Percentiles rank a stretch among this genome's conserved stretches.
Evolutionary conservation across 2,888 invertebrate species (phyloP).

Genomic region (Hirtodrosophila confusa): DNA sequence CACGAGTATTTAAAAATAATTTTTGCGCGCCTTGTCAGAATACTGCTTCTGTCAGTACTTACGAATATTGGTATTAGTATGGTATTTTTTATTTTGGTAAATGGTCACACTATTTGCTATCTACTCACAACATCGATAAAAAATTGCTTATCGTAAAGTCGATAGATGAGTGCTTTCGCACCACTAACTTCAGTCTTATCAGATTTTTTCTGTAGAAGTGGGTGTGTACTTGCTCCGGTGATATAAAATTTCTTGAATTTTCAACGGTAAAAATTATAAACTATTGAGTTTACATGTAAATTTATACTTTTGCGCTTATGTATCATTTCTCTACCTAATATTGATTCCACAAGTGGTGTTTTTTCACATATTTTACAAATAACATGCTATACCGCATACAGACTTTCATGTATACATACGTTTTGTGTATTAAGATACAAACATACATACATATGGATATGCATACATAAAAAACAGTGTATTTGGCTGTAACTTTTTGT

Average conservation of each 20-base stretch:
- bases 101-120: constrained; percentile 23
- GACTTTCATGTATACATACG: neutral
- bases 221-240: constrained; percentile 38
- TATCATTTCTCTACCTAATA: too few species aligned
- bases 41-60: too few species aligned
- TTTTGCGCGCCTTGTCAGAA: too few species aligned
- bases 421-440: constrained; percentile 2
- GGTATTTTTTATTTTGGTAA: neutral
- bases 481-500: neutral
- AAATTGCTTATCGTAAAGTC: constrained; percentile 5
- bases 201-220: constrained; percentile 45
- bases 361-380: neutral
- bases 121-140: constrained; percentile 14
- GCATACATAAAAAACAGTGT: too few species aligned
- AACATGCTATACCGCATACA: constrained; percentile 3
- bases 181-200: constrained; percentile 29
- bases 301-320: neutral
- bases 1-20: neutral
- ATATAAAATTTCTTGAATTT: constrained; percentile 21
- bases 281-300: neutral
- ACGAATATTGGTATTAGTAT: neutral
- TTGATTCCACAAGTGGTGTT: neutral
- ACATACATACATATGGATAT: constrained; percentile 1
- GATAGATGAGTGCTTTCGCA: constrained; percentile 16
- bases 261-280: constrained; percentile 23